A percentile compares a stretch with the other conserved stretches of the same genome.
These are phyloP conservation scores for Prietella phreatophila DNA, from an alignment of 2,113 vertebrate species.

Conservation along the genomic window DNA sequence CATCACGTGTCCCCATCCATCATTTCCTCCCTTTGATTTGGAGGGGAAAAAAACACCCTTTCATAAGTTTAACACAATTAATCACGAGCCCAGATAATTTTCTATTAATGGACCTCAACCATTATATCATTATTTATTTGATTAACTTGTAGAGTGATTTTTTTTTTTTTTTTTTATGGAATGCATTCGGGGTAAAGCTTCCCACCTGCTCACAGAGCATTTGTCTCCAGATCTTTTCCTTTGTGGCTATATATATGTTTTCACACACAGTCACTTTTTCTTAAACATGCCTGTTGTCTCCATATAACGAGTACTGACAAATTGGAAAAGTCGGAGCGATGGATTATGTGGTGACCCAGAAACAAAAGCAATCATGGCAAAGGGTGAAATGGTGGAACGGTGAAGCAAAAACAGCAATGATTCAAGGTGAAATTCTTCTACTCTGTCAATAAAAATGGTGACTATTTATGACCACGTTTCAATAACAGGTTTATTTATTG, in stretches of 20 bases:
- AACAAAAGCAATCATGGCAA: conserved; percentile 76
- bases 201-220: conserved; percentile 55
- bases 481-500: conserved; percentile 21
- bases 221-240: conserved; percentile 38
- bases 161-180: conserved; percentile 72
- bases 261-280: conserved; percentile 19
- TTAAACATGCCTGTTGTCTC: conserved; percentile 69
- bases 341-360: conserved; percentile 74
- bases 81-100: conserved; percentile 94
- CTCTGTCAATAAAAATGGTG: conserved; percentile 67
- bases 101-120: conserved; percentile 90
- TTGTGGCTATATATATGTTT: conserved; percentile 52
- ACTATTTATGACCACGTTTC: conserved; percentile 24
- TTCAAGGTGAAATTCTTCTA: conserved; percentile 62
- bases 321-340: conserved; percentile 79
- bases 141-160: conserved; percentile 83
- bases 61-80: conserved; percentile 97
- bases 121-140: conserved; percentile 81
- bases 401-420: conserved; percentile 32
- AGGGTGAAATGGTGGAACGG: conserved; percentile 51
- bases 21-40: conserved; percentile 84
- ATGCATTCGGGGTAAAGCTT: conserved; percentile 73
- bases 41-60: conserved; percentile 80
- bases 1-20: conserved; percentile 91
- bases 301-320: conserved; percentile 77